Percentiles rank a stretch among this genome's conserved stretches.
phyloP scores from a whole-genome alignment of 2,113 vertebrate species.

The Formicarius rufipectus region DNA sequence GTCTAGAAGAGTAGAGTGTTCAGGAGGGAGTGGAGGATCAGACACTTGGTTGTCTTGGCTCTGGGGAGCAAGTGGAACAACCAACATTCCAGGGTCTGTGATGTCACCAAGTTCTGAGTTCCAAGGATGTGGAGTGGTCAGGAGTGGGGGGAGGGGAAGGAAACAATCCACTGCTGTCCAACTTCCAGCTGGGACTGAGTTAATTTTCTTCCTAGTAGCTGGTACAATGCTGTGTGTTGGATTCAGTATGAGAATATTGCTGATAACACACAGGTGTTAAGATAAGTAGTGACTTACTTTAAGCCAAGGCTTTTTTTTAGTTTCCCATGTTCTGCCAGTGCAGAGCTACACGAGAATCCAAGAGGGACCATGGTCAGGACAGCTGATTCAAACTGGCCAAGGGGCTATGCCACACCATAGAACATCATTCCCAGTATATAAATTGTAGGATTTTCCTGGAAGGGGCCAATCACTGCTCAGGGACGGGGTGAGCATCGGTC shows the following conservation, averaged over 20 bases:
- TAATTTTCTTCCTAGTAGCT: not conserved
- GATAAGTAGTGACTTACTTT: not conserved
- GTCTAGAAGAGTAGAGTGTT: not conserved
- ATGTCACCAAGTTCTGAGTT: not conserved
- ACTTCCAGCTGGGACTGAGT: not conserved
- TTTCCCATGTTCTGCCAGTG: not conserved
- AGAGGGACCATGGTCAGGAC: not conserved
- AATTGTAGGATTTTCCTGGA: not conserved
- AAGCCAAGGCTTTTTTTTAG: not conserved
- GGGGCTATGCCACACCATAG: not conserved
- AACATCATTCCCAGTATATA: not conserved
- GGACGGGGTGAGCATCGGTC: fast-evolving
- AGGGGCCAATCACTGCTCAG: not conserved
- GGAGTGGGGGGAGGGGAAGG: not conserved
- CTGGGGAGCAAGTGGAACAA: not conserved
- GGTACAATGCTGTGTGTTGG: not conserved
- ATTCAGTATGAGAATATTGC: not conserved
- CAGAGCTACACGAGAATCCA: not conserved
- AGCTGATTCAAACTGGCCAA: not conserved
- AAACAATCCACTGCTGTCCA: not conserved
- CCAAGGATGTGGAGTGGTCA: not conserved
- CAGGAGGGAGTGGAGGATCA: not conserved
- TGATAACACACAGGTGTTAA: not conserved
- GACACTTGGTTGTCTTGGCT: not conserved
- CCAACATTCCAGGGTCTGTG: not conserved